Evolutionary conservation across 2,888 invertebrate species (phyloP).

Genomic region (Conistra vaccinii): DNA sequence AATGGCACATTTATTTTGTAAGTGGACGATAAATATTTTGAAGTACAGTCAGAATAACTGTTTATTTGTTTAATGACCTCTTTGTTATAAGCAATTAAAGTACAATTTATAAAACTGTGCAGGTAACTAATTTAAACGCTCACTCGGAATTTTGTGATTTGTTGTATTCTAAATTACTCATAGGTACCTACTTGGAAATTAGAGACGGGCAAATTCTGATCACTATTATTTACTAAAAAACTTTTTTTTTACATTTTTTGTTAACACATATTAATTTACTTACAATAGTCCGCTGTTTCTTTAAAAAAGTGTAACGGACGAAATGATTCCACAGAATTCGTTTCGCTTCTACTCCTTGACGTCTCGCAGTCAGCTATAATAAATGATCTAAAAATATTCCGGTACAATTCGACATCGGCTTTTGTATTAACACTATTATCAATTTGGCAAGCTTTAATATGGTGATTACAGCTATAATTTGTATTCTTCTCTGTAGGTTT

Average conservation of each 20-base stretch:
- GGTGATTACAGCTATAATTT: slow-evolving; percentile 67
- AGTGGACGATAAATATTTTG: slow-evolving; percentile 33
- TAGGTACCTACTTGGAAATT: not conserved
- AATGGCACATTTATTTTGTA: slow-evolving; percentile 22
- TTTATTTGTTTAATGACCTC: slow-evolving; percentile 35
- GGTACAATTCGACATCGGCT: slow-evolving; percentile 75
- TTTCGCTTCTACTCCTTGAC: slow-evolving; percentile 80
- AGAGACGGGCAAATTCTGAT: no score
- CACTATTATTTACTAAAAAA: not conserved
- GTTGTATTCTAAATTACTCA: not conserved
- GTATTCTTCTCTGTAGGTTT: slow-evolving; percentile 39
- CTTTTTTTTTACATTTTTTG: not conserved
- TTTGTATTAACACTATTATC: slow-evolving; percentile 87
- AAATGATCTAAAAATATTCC: slow-evolving; percentile 85
- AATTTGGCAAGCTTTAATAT: slow-evolving; percentile 88
- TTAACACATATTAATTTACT: slow-evolving; percentile 40
- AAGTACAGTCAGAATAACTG: slow-evolving; percentile 12
- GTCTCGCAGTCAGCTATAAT: slow-evolving; percentile 74
- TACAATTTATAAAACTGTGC: slow-evolving; percentile 13
- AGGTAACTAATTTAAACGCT: not conserved
- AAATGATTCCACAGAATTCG: slow-evolving; percentile 79
- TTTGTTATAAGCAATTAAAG: slow-evolving; percentile 29
- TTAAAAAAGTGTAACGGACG: slow-evolving; percentile 61
- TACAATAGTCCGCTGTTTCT: slow-evolving; percentile 46
- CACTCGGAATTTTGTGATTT: not conserved